phyloP scores from a whole-genome alignment of 2,888 invertebrate species.

The Lasioglossum villosulum region DNA sequence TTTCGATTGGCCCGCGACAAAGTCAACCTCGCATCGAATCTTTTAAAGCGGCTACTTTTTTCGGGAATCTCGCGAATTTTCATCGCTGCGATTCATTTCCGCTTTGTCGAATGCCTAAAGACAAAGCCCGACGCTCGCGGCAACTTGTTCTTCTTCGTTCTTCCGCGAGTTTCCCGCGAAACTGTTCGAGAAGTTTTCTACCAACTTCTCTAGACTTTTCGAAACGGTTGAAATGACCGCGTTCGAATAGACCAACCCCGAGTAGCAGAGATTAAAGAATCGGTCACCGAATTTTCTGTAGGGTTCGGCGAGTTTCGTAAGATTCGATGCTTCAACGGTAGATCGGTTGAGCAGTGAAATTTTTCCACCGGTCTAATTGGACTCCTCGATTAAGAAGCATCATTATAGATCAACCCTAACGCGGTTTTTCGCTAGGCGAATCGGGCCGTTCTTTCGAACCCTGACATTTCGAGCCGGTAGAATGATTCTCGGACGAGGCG shows the following conservation, averaged over 20 bases:
- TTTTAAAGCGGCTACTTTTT: neutral
- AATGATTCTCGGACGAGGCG: slow-evolving; percentile 1
- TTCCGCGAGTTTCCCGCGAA: neutral
- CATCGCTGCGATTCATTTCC: neutral
- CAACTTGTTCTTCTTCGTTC: neutral
- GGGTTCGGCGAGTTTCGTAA: neutral
- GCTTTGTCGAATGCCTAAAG: neutral
- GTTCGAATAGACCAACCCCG: neutral
- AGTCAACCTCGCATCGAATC: neutral
- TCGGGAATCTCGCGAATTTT: neutral
- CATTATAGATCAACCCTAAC: neutral
- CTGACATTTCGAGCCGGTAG: slow-evolving; percentile 38
- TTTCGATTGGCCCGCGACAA: slow-evolving; percentile 53
- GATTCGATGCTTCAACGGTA: no score
- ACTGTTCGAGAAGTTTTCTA: neutral
- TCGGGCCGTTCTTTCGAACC: slow-evolving; percentile 1
- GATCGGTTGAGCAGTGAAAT: neutral
- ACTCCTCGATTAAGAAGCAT: neutral
- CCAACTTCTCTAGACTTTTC: neutral
- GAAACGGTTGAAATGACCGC: neutral
- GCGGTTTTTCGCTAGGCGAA: neutral
- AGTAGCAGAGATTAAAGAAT: neutral
- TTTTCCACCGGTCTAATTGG: neutral
- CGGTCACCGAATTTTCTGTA: neutral
- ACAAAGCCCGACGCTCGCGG: neutral